These are phyloP conservation scores for Solea solea DNA, from an alignment of 2,113 vertebrate genomes.

Conservation along the genomic window DNA sequence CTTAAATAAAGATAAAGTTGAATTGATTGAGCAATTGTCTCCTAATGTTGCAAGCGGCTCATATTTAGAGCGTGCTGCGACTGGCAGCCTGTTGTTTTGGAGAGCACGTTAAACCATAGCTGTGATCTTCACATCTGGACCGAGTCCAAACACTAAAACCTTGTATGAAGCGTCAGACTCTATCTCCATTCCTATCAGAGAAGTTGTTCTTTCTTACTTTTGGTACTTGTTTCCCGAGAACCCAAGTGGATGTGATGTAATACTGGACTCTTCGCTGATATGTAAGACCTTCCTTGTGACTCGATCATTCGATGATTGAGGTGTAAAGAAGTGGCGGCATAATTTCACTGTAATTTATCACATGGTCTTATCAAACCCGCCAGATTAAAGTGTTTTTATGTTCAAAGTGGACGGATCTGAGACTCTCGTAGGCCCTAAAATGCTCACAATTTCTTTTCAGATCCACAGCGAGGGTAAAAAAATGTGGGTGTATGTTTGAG, in stretches of 20 bases:
- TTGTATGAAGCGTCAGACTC: too few relatives aligned
- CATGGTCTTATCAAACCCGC: background rate
- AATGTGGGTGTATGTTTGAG: background rate
- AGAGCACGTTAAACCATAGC: conserved; percentile 30
- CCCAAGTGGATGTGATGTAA: conserved; percentile 11
- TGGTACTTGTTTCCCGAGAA: conserved; percentile 10
- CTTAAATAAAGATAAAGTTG: conserved; percentile 53
- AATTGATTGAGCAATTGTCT: conserved; percentile 72
- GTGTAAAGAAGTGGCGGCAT: too few relatives aligned
- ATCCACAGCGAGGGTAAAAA: background rate
- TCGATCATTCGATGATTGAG: too few relatives aligned
- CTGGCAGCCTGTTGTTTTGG: conserved; percentile 61
- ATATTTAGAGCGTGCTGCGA: conserved; percentile 67
- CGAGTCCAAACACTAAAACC: background rate
- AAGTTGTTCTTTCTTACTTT: conserved; percentile 7
- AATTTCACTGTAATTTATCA: background rate
- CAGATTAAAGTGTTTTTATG: background rate
- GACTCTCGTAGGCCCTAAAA: background rate
- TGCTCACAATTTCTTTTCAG: conserved; percentile 33
- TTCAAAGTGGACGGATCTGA: background rate
- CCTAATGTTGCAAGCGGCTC: conserved; percentile 70
- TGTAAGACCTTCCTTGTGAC: background rate
- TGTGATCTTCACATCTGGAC: conserved; percentile 34
- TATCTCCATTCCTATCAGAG: conserved; percentile 3
- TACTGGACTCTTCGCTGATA: background rate